phyloP scores from a whole-genome alignment of 2,797 vertebrate species.

The Lophotriccus pileatus region DNA sequence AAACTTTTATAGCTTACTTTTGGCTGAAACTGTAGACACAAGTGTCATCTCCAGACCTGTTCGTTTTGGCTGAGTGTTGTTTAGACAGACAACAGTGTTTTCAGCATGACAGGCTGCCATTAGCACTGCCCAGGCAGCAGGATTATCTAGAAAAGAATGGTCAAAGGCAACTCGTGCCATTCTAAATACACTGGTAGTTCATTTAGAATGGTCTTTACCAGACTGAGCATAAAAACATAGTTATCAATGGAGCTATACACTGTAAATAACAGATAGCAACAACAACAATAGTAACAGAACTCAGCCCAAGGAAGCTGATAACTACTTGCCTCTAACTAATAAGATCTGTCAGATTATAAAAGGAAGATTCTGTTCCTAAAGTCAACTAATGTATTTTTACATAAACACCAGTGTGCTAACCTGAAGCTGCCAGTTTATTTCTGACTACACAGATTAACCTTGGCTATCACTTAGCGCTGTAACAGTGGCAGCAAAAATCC shows the following conservation, averaged over 20 bases:
- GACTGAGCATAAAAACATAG: not conserved
- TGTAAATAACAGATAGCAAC: not conserved
- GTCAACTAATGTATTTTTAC: not conserved
- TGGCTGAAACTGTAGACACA: constrained; percentile 86
- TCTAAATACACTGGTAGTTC: not conserved
- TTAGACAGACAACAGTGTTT: constrained; percentile 80
- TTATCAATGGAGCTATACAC: not conserved
- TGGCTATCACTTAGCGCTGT: not conserved
- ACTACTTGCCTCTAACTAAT: not conserved
- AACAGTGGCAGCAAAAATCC: not conserved
- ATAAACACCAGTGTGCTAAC: not conserved
- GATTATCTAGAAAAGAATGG: constrained; percentile 81
- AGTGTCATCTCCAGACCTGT: constrained; percentile 78
- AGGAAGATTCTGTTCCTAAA: not conserved
- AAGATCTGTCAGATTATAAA: not conserved
- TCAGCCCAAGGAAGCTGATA: not conserved
- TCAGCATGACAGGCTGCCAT: constrained; percentile 94
- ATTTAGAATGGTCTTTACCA: not conserved
- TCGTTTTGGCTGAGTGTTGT: constrained; percentile 72
- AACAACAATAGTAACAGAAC: not conserved
- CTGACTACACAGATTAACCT: not conserved
- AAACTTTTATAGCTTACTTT: constrained; percentile 77
- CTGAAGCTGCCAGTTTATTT: not conserved
- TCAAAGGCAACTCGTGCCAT: not conserved
- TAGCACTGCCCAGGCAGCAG: constrained; percentile 88